Base-by-base conservation (phyloP, 2,888 invertebrate species). In the Venusia cambrica region DNA sequence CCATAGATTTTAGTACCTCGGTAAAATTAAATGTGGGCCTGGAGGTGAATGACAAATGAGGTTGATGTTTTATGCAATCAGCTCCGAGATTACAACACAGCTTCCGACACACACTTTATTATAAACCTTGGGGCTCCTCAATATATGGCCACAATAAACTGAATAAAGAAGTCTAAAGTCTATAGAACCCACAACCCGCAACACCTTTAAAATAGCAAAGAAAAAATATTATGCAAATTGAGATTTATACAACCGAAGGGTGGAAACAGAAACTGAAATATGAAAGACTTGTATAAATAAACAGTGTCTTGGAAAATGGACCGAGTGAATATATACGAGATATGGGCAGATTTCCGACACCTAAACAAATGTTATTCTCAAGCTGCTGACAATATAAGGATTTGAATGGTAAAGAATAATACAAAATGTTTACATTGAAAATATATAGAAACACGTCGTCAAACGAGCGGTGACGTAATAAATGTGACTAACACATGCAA, bases 171-270 rank as follows among this genome's bases (percentile, higher is more conserved):
- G 22, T 20, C 48, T 41, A 38, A 44, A 48, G 45, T 45, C 46
- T 39, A 45, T 48, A 43, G 47, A 50, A 39, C 45, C 46, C 34
- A 48, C 51, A 54, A 55, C 66, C 46, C 34, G 49, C 51, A 54
- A 55, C 66, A 62, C 57, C 60, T 62, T 57, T 50, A 59, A 57
- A 66, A 56, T 53, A 57, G 42, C 51, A 56, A 40, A 44, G 51
- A 48, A 66, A 67, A 63, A 66, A 62, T 66, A 65, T 67, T 67
- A 69, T 69, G 69, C 57, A 69, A 69, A 69, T 67, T 64, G 63
- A 61, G 62, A 70, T 67, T 67, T 64, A 69, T 68, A 62, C 65
- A 48, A 39, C 51, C 48, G 51, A 51, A 52, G 51, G 54, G 50
- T 50, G 54, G 50, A 45, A 54, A 50, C 50, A 41, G 54, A 59